Evolutionary conservation across 1,140 invertebrate species (phyloP).

Genomic region (Procambarus clarkii): DNA sequence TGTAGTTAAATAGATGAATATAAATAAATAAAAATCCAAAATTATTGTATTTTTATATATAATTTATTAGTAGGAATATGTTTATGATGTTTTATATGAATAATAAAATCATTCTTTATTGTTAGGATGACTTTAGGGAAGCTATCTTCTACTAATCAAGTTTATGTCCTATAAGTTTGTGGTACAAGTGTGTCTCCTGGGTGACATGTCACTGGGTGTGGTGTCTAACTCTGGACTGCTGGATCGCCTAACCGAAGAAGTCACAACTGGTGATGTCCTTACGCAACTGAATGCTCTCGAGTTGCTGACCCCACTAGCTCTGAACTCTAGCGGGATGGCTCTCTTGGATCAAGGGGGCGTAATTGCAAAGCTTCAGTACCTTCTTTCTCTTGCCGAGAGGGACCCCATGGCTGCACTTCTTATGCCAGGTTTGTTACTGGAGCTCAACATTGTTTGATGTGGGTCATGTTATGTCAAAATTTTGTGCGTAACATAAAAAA

Average conservation of each 20-base stretch:
- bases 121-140: not conserved
- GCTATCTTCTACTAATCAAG: too few relatives aligned
- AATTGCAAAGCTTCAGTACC: constrained; percentile 45
- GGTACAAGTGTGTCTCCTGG: constrained; percentile 34
- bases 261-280: constrained; percentile 83
- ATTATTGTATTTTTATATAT: not conserved
- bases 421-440: constrained; percentile 34
- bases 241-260: constrained; percentile 81
- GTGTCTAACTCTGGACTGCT: constrained; percentile 79
- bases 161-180: not conserved
- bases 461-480: too few relatives aligned
- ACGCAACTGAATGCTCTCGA: constrained; percentile 87
- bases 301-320: constrained; percentile 83
- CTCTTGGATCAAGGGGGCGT: constrained; percentile 32
- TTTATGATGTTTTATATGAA: not conserved
- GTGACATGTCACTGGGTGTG: constrained; percentile 11
- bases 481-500: too few relatives aligned
- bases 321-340: not conserved
- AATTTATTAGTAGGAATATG: not conserved
- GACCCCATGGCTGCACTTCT: constrained; percentile 52
- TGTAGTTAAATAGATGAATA: too few relatives aligned
- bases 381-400: constrained; percentile 51
- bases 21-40: too few relatives aligned
- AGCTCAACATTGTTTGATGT: not conserved
- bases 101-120: not conserved